These are phyloP conservation scores for Heliconius ethilla DNA, from an alignment of 2,888 invertebrate species.

Conservation along the genomic window DNA sequence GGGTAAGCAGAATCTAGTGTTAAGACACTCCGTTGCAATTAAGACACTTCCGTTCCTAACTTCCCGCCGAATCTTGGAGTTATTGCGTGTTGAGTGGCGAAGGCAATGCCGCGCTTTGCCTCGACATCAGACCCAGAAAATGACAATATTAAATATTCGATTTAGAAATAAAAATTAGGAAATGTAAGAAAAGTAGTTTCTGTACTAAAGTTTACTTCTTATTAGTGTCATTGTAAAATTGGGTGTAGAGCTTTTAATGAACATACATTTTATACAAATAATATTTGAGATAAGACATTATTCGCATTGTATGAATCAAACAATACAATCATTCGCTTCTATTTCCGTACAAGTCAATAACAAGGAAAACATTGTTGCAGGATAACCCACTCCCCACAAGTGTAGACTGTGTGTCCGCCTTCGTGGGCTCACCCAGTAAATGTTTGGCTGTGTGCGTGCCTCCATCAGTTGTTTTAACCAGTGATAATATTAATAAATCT, in stretches of 20 bases:
- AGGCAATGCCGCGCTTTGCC: too few relatives aligned
- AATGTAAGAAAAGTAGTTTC: too few relatives aligned
- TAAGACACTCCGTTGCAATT: too few relatives aligned
- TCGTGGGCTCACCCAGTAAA: constrained; percentile 48
- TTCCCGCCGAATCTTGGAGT: too few relatives aligned
- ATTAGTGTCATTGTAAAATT: neutral
- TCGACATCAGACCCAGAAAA: too few relatives aligned
- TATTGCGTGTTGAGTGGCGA: too few relatives aligned
- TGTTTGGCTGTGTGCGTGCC: constrained; percentile 58
- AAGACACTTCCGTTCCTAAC: too few relatives aligned
- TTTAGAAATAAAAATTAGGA: too few relatives aligned
- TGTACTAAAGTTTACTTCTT: too few relatives aligned
- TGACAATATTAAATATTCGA: too few relatives aligned
- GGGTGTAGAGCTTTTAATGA: too few relatives aligned
- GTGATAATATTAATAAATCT: constrained; percentile 54
- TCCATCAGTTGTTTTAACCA: constrained; percentile 58
- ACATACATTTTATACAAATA: neutral
- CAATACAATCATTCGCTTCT: neutral
- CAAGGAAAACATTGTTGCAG: constrained; percentile 56
- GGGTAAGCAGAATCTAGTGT: too few relatives aligned
- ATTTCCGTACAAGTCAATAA: constrained; percentile 4
- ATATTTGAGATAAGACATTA: constrained; percentile 4
- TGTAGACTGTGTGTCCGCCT: constrained; percentile 48
- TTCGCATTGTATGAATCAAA: neutral
- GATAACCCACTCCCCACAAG: constrained; percentile 61